Percentiles rank a stretch among this genome's conserved stretches.
Evolutionary conservation across 1,140 invertebrate species (phyloP).

Genomic region (Psilanteris sp.): DNA sequence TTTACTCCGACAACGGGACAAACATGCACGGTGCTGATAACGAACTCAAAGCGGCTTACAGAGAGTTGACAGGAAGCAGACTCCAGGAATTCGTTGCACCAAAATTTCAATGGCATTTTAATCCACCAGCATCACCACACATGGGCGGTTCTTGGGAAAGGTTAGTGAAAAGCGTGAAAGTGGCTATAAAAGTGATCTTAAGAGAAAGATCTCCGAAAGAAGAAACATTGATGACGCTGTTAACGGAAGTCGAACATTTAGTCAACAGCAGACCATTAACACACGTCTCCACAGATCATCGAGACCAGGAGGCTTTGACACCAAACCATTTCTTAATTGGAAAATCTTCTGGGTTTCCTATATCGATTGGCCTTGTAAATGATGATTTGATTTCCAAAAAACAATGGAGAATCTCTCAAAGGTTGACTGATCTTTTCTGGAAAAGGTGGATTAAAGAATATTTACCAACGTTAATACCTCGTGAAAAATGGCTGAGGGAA

Average conservation of each 20-base stretch:
- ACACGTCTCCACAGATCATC: conserved; percentile 54
- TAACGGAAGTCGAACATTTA: conserved; percentile 9
- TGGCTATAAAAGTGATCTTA: background rate
- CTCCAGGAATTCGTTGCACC: too few relatives aligned
- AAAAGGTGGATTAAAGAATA: conserved; percentile 62
- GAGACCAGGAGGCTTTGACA: conserved; percentile 65
- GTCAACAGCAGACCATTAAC: conserved; percentile 63
- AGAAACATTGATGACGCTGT: background rate
- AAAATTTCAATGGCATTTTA: too few relatives aligned
- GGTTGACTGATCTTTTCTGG: conserved; percentile 64
- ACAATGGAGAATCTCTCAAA: conserved; percentile 35
- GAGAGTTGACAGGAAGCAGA: too few relatives aligned
- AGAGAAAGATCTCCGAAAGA: background rate
- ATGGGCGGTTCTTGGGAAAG: conserved; percentile 36
- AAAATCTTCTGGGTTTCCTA: conserved; percentile 3
- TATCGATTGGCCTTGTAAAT: background rate
- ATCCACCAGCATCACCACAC: conserved; percentile 9
- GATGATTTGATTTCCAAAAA: background rate
- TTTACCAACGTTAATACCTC: conserved; percentile 50
- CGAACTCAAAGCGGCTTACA: conserved; percentile 4
- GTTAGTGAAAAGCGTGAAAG: conserved; percentile 10
- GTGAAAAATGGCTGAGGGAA: conserved; percentile 63
- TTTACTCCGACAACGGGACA: conserved; percentile 67
- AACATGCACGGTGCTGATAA: conserved; percentile 5
- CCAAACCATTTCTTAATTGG: conserved; percentile 68